phyloP scores from a whole-genome alignment of 1,140 invertebrate species.

The Choristoneura fumiferana region DNA sequence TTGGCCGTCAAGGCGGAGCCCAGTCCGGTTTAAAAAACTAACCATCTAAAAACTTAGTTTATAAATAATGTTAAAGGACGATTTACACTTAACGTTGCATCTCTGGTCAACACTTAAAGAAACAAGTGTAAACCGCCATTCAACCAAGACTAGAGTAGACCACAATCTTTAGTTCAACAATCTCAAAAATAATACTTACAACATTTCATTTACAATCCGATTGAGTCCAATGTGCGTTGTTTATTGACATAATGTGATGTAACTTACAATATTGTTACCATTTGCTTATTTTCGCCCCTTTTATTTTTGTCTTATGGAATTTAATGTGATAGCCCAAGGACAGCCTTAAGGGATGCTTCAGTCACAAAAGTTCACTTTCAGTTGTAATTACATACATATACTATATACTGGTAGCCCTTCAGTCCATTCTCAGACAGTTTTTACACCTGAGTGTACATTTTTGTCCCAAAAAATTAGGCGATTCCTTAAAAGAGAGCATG shows the following conservation, averaged over 20 bases:
- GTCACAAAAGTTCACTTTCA: too few species aligned
- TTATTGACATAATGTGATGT: too few species aligned
- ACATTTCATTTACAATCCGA: constrained; percentile 25
- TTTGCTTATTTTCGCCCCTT: too few species aligned
- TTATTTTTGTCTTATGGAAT: too few species aligned
- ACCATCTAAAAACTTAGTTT: constrained; percentile 52
- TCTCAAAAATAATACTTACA: constrained; percentile 48
- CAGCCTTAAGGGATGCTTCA: too few species aligned
- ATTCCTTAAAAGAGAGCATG: background rate
- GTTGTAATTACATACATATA: too few species aligned
- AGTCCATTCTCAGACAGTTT: too few species aligned
- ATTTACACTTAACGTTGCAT: constrained; percentile 31
- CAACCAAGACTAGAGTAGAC: constrained; percentile 58
- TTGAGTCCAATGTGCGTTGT: constrained; percentile 35
- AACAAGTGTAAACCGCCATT: constrained; percentile 35
- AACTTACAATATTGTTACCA: too few species aligned
- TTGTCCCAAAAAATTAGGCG: too few species aligned
- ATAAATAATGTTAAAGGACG: constrained; percentile 42
- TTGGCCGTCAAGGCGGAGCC: constrained; percentile 51
- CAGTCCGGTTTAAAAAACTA: constrained; percentile 50
- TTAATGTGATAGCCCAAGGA: too few species aligned
- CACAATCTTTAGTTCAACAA: constrained; percentile 42
- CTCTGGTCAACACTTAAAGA: background rate
- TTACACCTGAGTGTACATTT: too few species aligned
- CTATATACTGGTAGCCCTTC: too few species aligned